Evolutionary conservation across 2,797 vertebrate species (phyloP).

Genomic region (Toxotes lorentzi): DNA sequence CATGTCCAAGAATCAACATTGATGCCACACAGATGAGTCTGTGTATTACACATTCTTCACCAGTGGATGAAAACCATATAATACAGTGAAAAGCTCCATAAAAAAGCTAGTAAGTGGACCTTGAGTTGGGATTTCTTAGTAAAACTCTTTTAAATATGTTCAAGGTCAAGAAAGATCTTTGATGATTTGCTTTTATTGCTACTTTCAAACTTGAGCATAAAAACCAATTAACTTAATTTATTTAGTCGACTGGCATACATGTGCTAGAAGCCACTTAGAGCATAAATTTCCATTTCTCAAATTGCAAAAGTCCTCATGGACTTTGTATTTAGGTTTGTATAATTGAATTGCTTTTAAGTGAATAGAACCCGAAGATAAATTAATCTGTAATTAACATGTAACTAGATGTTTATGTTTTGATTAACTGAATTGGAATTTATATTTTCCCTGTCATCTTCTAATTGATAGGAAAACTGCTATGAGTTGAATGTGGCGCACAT

Average conservation of each 20-base stretch:
- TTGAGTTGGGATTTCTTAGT: not conserved
- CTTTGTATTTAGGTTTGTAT: not conserved
- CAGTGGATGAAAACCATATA: not conserved
- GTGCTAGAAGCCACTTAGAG: not conserved
- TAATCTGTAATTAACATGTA: slow-evolving; percentile 47
- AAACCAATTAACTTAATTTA: not conserved
- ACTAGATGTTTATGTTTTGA: slow-evolving; percentile 58
- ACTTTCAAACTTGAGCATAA: not conserved
- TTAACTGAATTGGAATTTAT: slow-evolving; percentile 47
- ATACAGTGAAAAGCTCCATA: not conserved
- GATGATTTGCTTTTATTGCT: not conserved
- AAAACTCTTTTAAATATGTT: not conserved
- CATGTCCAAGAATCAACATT: not conserved
- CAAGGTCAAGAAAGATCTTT: too few species aligned
- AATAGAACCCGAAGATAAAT: slow-evolving; percentile 38
- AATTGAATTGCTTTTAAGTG: slow-evolving; percentile 37
- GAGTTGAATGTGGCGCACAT: slow-evolving; percentile 37
- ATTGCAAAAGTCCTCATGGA: not conserved
- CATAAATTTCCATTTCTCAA: not conserved
- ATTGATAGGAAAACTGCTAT: slow-evolving; percentile 46
- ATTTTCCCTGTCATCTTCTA: slow-evolving; percentile 43
- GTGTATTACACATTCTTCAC: too few species aligned
- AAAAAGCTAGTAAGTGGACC: not conserved
- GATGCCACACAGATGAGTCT: not conserved
- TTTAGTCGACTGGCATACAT: not conserved